phyloP scores from a whole-genome alignment of 1,140 invertebrate genomes.

The Drosophila watanabei region DNA sequence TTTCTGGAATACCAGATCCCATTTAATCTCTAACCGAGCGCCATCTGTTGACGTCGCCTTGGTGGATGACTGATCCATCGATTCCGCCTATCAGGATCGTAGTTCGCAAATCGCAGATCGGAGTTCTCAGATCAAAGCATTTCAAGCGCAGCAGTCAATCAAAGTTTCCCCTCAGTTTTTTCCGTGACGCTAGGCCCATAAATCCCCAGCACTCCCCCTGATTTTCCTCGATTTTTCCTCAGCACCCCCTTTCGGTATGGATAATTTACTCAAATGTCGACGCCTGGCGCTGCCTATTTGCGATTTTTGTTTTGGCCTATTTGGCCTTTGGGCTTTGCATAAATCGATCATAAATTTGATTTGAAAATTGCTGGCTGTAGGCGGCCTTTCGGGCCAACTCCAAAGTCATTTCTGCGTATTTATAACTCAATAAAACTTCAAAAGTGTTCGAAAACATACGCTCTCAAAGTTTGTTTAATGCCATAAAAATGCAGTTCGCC shows the following conservation, averaged over 20 bases:
- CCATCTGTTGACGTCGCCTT: constrained; percentile 61
- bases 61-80: constrained; percentile 41
- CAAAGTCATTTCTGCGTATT: constrained; percentile 78
- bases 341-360: constrained; percentile 84
- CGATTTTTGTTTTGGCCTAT: constrained; percentile 38
- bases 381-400: constrained; percentile 47
- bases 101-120: constrained; percentile 48
- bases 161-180: constrained; percentile 34
- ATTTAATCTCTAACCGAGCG: constrained; percentile 60
- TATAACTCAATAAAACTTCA: constrained; percentile 84
- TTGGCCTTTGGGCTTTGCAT: constrained; percentile 58
- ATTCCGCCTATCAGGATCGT: constrained; percentile 14
- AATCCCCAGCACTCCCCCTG: constrained; percentile 42
- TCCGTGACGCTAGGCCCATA: constrained; percentile 52
- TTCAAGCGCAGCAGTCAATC: constrained; percentile 81
- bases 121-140: constrained; percentile 69
- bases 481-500: constrained; percentile 75
- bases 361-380: constrained; percentile 68
- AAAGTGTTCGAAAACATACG: constrained; percentile 82
- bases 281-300: constrained; percentile 69
- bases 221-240: constrained; percentile 4
- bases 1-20: background rate
- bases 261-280: constrained; percentile 78
- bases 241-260: constrained; percentile 1
- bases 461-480: constrained; percentile 82